Evolutionary conservation across 2,888 invertebrate genomes (phyloP).

Genomic region (Ennomos quercinarius): DNA sequence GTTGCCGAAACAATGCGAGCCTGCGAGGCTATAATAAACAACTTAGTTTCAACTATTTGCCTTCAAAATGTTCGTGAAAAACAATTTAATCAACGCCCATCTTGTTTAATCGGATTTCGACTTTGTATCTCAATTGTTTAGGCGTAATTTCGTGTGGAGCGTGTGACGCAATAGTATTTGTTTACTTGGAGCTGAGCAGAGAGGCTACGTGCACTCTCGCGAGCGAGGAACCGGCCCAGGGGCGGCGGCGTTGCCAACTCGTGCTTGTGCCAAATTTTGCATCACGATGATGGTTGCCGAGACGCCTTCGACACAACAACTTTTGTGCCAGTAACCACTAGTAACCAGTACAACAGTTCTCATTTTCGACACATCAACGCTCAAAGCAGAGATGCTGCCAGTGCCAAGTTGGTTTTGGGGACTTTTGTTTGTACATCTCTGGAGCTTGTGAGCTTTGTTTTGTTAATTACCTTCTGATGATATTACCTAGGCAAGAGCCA

Average conservation of each 20-base stretch:
- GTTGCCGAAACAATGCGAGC: conserved; percentile 32
- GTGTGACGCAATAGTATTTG: conserved; percentile 77
- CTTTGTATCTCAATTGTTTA: conserved; percentile 47
- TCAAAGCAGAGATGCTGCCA: conserved; percentile 39
- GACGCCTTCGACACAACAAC: conserved; percentile 49
- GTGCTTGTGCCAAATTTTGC: conserved; percentile 76
- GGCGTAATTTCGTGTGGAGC: conserved; percentile 56
- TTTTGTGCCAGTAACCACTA: conserved; percentile 56
- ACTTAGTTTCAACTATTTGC: conserved; percentile 55
- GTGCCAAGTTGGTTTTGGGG: conserved; percentile 25
- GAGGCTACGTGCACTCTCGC: conserved; percentile 63
- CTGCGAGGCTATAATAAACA: conserved; percentile 36
- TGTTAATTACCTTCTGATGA: conserved; percentile 29
- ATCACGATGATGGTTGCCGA: conserved; percentile 60
- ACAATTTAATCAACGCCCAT: conserved; percentile 57
- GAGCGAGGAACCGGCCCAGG: conserved; percentile 53
- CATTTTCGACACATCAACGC: conserved; percentile 53
- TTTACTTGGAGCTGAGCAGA: conserved; percentile 72
- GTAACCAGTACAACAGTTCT: conserved; percentile 41
- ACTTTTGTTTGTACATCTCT: conserved; percentile 27
- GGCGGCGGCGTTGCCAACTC: conserved; percentile 76
- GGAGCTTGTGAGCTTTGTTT: conserved; percentile 33
- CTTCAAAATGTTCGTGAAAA: conserved; percentile 63
- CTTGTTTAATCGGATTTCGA: conserved; percentile 39
- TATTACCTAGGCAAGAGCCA: conserved; percentile 8